phyloP scores from a whole-genome alignment of 2,888 invertebrate genomes.

The Callimorpha dominula region DNA sequence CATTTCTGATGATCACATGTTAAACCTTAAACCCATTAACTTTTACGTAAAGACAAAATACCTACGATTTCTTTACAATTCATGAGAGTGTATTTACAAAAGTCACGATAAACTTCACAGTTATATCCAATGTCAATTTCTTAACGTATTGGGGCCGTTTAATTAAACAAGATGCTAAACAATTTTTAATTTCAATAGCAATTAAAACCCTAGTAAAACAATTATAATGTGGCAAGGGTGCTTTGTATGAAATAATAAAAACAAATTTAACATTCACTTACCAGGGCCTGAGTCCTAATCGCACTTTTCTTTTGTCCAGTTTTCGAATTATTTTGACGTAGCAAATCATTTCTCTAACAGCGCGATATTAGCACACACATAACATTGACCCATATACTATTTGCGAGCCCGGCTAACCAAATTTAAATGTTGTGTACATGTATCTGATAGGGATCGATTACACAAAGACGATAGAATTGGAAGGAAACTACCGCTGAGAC shows the following conservation, averaged over 20 bases:
- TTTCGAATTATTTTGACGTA: too few species aligned
- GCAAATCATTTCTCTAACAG: too few species aligned
- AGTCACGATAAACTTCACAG: neutral
- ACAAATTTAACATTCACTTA: neutral
- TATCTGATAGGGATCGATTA: too few species aligned
- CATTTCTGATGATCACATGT: neutral
- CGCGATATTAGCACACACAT: too few species aligned
- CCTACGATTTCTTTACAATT: neutral
- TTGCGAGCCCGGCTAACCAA: too few species aligned
- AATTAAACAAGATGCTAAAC: neutral
- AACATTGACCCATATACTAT: too few species aligned
- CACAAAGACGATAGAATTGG: too few species aligned
- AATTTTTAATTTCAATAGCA: neutral
- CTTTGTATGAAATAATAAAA: neutral
- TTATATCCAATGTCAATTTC: constrained; percentile 7
- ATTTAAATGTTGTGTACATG: too few species aligned
- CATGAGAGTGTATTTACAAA: constrained; percentile 3
- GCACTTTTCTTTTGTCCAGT: too few species aligned
- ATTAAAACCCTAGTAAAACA: neutral
- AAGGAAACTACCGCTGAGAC: too few species aligned
- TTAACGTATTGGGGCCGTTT: neutral
- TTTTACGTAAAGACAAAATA: neutral
- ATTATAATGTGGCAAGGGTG: neutral
- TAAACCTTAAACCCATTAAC: neutral
- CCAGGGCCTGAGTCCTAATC: too few species aligned